Evolutionary conservation across 2,888 invertebrate genomes (phyloP), one percentile per base, ranked within the genome.

Genomic region (Marronus borbonicus): DNA sequence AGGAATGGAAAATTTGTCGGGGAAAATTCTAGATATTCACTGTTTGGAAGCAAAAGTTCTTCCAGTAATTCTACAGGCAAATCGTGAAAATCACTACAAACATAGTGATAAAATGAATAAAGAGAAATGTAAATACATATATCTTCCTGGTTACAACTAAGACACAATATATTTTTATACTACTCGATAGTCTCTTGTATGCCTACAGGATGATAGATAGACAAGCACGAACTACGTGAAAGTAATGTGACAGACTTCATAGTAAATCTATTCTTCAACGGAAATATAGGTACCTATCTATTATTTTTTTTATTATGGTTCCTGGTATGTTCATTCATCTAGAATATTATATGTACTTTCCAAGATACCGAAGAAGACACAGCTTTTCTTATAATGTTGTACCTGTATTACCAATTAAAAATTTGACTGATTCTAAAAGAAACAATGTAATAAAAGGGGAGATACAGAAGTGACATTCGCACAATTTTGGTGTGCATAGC

Each of bases 51-150:
- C 77, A 82, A 82, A 60, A 83, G 82, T 66, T 83, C 84, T 49
- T 83, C 83, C n/a, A 83, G 83, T 79, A 84, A 83, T 80, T 82
- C 82, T 20, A 81, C 80, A 12, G 82, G 79, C n/a, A 80, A 78
- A 64, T 81, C 81, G 12, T 78, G 74, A 62, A 76, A 76, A 12
- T 12, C 44, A 8, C 44, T 44, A 44, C 44, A 12, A 44, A 44
- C 2, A 44, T 44, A 12, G 12, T 44, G 12, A 12, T 44, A 2
- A 44, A 44, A 44, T 44, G 44, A 44, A 8, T 12, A 8, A 12
- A 44, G 12, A 44, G 44, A 52, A 14, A 52, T 17, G 17, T 17
- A n/a, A 50, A 50, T n/a, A 24, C 24, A 24, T 24, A 14, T 50
- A 10, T 52, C n/a, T 0, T 52, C 52, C 52, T 12, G n/a, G 44